Evolutionary conservation across 64 coral and sea anemone genomes (phyloP), one percentile per base, ranked within the genome.

Genomic region (Platygyra sinensis): DNA sequence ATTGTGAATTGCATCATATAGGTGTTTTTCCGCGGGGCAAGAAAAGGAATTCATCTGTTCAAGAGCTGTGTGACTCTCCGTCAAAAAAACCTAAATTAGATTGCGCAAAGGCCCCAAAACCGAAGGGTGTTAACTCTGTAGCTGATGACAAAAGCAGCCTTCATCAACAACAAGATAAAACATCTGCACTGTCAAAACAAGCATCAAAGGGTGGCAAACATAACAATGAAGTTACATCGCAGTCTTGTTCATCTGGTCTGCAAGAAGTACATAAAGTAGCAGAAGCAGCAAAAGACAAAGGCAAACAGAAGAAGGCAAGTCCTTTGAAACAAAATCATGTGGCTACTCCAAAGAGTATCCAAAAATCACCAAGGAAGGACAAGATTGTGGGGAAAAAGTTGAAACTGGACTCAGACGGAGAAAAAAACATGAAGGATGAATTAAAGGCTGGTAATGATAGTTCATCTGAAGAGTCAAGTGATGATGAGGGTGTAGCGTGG

Each of bases 401-500:
- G 31, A 67, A 72, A 15, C 62, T 71, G 51, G 63, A 85, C 25
- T 52, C 18, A 51, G 14, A 5, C 0, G n/a, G 13, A 13, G 14
- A 85, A 63, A 31, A 17, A 4, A 69, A 69, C 2, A 27, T 1
- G 0, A 27, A 29, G 9, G 62, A 22, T 50, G 36, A 1, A 28
- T 67, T 31, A 27, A 30, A 60, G 46, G 65, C 71, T 52, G 25
- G 17, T 74, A 20, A 80, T 2, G n/a, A 46, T 7, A 60, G 24
- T 60, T 29, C 4, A 13, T 57, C 52, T 76, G 90, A 73, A 8
- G 90, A 91, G 10, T 83, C 72, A 15, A 87, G 84, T 87, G 90
- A 81, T 77, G 74, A 87, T 42, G 90, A 92, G 57, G 76, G 62
- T 38, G 74, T 92, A 27, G 83, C 75, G 7, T 92, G 90, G 90